These are phyloP conservation scores for Drosophila nasuta DNA, from an alignment of 1,140 invertebrate genomes.

Conservation along the genomic window DNA sequence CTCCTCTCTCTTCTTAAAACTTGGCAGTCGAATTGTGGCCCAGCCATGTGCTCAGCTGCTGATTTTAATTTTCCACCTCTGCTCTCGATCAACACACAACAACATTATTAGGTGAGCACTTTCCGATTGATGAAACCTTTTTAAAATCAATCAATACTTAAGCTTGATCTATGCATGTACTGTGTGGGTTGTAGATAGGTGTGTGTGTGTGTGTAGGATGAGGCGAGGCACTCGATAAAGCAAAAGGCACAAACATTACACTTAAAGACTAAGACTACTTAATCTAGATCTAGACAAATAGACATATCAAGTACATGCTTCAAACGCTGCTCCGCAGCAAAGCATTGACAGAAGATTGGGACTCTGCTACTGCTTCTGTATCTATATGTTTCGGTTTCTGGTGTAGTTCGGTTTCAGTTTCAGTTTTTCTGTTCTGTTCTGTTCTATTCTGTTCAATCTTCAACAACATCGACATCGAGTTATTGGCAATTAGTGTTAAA, in stretches of 20 bases:
- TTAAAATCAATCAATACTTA: conserved; percentile 32
- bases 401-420: conserved; percentile 2
- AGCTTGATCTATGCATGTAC: conserved; percentile 30
- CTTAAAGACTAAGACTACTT: conserved; percentile 62
- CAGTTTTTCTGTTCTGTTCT: neutral
- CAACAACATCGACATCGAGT: conserved; percentile 42
- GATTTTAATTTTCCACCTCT: conserved; percentile 45
- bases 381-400: conserved; percentile 15
- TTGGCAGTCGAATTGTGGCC: conserved; percentile 81
- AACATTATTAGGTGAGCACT: conserved; percentile 1
- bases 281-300: conserved; percentile 57
- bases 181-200: conserved; percentile 23
- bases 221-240: conserved; percentile 67
- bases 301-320: conserved; percentile 72
- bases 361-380: conserved; percentile 13
- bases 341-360: conserved; percentile 14
- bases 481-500: conserved; percentile 57
- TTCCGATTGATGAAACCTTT: neutral
- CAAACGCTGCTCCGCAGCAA: conserved; percentile 56
- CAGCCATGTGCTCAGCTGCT: conserved; percentile 78
- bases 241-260: conserved; percentile 78
- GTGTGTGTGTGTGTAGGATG: conserved; percentile 32
- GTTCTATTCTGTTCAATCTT: conserved; percentile 10
- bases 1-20: conserved; percentile 38
- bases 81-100: conserved; percentile 9